These are phyloP conservation scores for Dromas ardeola DNA, from an alignment of 2,113 vertebrate species.

Conservation along the genomic window DNA sequence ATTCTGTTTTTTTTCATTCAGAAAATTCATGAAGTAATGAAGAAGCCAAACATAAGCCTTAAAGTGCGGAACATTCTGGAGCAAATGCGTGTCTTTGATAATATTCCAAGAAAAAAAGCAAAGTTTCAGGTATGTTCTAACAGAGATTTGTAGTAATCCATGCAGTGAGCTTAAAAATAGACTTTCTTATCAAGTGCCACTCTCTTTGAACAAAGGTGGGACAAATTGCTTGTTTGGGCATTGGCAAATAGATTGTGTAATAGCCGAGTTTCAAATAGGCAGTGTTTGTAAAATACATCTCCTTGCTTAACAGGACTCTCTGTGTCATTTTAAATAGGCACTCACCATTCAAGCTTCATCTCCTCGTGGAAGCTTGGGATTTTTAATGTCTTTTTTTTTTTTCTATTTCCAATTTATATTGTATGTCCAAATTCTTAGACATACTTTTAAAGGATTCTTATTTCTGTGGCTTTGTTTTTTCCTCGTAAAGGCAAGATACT, in stretches of 20 bases:
- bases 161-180: neutral
- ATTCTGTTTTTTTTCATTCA: slow-evolving; percentile 53
- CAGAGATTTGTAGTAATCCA: neutral
- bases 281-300: neutral
- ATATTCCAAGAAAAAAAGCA: slow-evolving; percentile 91
- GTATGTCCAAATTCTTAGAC: neutral
- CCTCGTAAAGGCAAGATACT: neutral
- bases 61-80: slow-evolving; percentile 83
- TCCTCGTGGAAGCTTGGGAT: neutral
- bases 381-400: neutral
- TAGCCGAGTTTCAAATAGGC: neutral
- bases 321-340: neutral
- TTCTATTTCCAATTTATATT: neutral
- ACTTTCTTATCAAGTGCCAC: neutral
- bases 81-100: slow-evolving; percentile 87
- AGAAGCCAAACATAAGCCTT: slow-evolving; percentile 82
- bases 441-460: neutral
- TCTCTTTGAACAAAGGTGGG: neutral
- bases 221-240: neutral
- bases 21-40: slow-evolving; percentile 87
- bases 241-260: neutral
- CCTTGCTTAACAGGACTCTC: neutral
- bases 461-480: neutral
- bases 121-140: slow-evolving; percentile 89
- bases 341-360: neutral